Conservation (phyloP, 2,797 vertebrate species). For the Pseudopleuronectes americanus region DNA sequence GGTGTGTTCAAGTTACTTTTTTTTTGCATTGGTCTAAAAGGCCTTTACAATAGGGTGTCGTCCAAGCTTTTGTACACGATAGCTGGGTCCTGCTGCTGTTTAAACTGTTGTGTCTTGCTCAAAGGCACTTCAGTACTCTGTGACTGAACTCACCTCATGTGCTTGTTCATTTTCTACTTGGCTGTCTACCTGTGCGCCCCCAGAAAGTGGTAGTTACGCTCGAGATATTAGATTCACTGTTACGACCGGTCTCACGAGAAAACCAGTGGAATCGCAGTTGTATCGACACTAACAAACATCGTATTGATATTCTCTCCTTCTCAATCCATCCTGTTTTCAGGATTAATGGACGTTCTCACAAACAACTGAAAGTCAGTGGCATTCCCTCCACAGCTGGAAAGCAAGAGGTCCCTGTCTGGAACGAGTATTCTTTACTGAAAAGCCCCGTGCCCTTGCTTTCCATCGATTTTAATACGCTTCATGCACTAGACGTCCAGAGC, state of each 20-base stretch:
- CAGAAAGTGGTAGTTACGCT: not conserved
- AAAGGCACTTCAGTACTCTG: too few species aligned
- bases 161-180: not conserved
- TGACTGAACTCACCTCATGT: not conserved
- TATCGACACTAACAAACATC: too few species aligned
- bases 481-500: conserved; percentile 8
- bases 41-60: not conserved
- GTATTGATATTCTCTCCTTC: too few species aligned
- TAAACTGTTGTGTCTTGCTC: too few species aligned
- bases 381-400: too few species aligned
- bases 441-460: conserved; percentile 19
- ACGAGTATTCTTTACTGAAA: conserved; percentile 17
- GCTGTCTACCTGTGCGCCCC: not conserved
- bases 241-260: not conserved
- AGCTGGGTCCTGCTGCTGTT: not conserved
- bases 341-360: too few species aligned
- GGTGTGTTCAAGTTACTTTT: too few species aligned
- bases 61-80: too few species aligned
- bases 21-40: not conserved
- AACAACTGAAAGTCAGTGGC: too few species aligned
- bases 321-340: too few species aligned
- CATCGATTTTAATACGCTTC: conserved; percentile 47
- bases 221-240: conserved; percentile 7
- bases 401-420: too few species aligned
- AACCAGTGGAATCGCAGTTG: too few species aligned